These are phyloP conservation scores for Vultur gryphus DNA, from an alignment of 2,797 vertebrate species.

Conservation along the genomic window DNA sequence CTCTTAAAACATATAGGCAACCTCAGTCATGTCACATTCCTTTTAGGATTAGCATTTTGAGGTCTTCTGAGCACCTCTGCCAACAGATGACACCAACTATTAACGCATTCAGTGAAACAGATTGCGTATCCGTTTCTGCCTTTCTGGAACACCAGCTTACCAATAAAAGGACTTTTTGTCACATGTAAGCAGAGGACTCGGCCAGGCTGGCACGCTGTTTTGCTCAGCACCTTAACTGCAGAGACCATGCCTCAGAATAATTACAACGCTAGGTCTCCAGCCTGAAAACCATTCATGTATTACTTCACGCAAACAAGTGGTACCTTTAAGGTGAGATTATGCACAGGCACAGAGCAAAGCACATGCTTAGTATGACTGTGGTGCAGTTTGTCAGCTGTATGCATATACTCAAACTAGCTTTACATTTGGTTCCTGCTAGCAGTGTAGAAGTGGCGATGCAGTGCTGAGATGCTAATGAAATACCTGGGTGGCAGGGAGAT, in stretches of 20 bases:
- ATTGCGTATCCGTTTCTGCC: not conserved
- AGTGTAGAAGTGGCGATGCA: not conserved
- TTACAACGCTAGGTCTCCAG: accelerated
- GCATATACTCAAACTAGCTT: not conserved
- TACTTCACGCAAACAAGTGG: not conserved
- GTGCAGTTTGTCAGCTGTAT: not conserved
- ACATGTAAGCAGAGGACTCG: not conserved
- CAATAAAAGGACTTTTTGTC: not conserved
- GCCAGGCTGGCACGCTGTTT: not conserved
- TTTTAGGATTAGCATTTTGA: not conserved
- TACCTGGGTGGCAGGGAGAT: not conserved
- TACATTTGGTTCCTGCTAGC: not conserved
- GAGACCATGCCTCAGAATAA: not conserved
- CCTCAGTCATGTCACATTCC: not conserved
- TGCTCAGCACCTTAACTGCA: not conserved
- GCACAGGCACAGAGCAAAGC: not conserved
- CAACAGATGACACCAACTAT: not conserved
- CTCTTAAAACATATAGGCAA: not conserved
- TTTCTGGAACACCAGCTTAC: not conserved
- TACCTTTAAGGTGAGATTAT: not conserved
- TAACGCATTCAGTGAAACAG: not conserved
- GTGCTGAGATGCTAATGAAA: not conserved
- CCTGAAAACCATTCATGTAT: not conserved
- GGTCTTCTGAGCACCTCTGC: not conserved
- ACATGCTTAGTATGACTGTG: not conserved